Conservation (phyloP, 2,113 vertebrate genomes). For the Ptyas mucosa region DNA sequence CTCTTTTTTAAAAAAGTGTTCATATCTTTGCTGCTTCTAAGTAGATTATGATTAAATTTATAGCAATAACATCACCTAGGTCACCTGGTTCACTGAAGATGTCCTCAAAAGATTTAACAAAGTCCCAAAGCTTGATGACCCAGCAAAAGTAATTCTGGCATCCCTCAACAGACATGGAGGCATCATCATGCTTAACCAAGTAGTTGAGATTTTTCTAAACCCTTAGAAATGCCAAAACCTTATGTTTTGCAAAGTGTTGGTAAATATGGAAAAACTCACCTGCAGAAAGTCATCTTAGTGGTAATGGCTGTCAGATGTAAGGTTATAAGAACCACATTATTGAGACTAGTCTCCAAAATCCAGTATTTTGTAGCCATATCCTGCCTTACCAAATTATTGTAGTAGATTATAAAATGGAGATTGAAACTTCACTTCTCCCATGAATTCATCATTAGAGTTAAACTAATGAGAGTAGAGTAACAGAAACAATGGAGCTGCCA, state of each 20-base stretch:
- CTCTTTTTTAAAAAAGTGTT: background rate
- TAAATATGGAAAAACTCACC: background rate
- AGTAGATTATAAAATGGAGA: background rate
- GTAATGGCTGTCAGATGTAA: background rate
- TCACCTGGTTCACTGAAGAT: background rate
- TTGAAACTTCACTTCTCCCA: background rate
- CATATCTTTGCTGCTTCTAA: background rate
- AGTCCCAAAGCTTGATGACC: background rate
- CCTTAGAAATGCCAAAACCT: background rate
- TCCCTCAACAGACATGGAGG: background rate
- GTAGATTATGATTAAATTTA: background rate
- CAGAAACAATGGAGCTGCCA: background rate
- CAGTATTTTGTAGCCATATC: background rate
- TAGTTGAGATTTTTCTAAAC: background rate
- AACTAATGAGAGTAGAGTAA: background rate
- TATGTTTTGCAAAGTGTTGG: background rate
- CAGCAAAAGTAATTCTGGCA: background rate
- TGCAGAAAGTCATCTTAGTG: background rate
- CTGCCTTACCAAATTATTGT: background rate
- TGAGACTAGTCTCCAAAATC: background rate
- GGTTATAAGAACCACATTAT: background rate
- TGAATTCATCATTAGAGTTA: background rate
- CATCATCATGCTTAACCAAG: background rate
- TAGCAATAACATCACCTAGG: background rate
- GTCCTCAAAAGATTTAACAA: background rate